A percentile compares a stretch with the other conserved stretches of the same genome.
Evolutionary conservation across 2,888 invertebrate genomes (phyloP).

Genomic region (Drosophila rellima): DNA sequence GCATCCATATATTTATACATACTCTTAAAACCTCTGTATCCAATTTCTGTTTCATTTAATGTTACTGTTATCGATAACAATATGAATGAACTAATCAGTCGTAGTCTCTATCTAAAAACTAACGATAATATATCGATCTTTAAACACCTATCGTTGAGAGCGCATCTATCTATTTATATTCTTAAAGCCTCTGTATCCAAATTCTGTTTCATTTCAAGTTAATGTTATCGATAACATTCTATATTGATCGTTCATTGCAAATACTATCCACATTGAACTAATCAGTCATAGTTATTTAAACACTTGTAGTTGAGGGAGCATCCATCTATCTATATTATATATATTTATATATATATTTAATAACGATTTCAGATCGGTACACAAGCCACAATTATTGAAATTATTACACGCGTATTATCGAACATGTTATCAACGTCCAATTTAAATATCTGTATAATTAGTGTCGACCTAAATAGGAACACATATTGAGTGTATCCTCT

Average conservation of each 20-base stretch:
- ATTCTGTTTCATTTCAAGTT: not conserved
- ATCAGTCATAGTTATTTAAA: too few relatives aligned
- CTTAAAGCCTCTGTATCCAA: too few relatives aligned
- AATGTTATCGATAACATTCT: not conserved
- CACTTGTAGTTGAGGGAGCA: too few relatives aligned
- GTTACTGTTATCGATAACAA: too few relatives aligned
- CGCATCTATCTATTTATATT: not conserved
- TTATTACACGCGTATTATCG: not conserved
- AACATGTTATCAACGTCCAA: not conserved
- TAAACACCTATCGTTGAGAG: not conserved
- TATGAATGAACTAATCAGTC: too few relatives aligned
- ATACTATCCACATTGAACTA: not conserved
- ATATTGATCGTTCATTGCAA: not conserved
- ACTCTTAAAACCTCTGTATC: not conserved
- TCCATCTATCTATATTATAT: too few relatives aligned
- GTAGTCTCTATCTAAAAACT: not conserved
- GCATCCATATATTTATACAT: not conserved
- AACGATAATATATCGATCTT: constrained; percentile 1
- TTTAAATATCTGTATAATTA: not conserved
- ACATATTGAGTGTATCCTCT: not conserved
- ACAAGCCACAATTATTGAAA: not conserved
- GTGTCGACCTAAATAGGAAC: not conserved
- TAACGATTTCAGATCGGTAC: not conserved
- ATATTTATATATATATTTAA: too few relatives aligned
- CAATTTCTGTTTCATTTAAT: not conserved